Evolutionary conservation across 1,140 invertebrate species (phyloP).

Genomic region (Orius insidiosus): DNA sequence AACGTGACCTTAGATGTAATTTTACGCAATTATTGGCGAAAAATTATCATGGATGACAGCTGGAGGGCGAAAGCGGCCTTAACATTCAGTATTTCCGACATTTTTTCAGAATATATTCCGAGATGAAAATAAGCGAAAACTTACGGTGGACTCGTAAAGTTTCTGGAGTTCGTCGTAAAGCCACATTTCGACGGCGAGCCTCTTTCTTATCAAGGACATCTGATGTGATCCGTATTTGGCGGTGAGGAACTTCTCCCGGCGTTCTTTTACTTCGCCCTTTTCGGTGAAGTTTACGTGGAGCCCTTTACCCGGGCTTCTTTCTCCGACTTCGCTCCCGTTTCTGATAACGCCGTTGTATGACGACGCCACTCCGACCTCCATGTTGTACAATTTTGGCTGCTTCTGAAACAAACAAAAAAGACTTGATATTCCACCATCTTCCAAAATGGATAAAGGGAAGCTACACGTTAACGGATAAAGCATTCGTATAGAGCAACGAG

Average conservation of each 20-base stretch:
- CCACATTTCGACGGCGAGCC: slow-evolving; percentile 92
- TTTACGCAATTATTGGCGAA: too few relatives aligned
- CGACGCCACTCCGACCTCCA: slow-evolving; percentile 16
- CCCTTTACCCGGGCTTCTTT: slow-evolving; percentile 58
- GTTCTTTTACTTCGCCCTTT: slow-evolving; percentile 69
- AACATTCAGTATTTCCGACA: too few relatives aligned
- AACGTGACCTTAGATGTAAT: too few relatives aligned
- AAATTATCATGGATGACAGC: too few relatives aligned
- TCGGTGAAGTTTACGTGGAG: slow-evolving; percentile 77
- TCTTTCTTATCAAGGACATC: slow-evolving; percentile 88
- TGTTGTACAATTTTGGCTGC: background rate
- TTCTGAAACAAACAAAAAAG: too few relatives aligned
- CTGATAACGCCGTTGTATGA: slow-evolving; percentile 13
- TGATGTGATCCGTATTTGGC: slow-evolving; percentile 93
- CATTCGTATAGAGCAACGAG: too few relatives aligned
- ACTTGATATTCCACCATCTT: too few relatives aligned
- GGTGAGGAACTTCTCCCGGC: slow-evolving; percentile 83
- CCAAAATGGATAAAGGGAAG: too few relatives aligned
- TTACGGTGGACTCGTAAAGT: slow-evolving; percentile 65
- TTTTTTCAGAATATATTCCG: too few relatives aligned
- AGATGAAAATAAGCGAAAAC: too few relatives aligned
- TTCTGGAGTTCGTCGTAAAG: slow-evolving; percentile 86
- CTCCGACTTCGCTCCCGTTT: slow-evolving; percentile 29
- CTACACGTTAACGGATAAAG: too few relatives aligned
- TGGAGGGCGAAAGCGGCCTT: too few relatives aligned